Base-by-base conservation (phyloP, 2,113 vertebrate species). In the Orientallactaga bullata region DNA sequence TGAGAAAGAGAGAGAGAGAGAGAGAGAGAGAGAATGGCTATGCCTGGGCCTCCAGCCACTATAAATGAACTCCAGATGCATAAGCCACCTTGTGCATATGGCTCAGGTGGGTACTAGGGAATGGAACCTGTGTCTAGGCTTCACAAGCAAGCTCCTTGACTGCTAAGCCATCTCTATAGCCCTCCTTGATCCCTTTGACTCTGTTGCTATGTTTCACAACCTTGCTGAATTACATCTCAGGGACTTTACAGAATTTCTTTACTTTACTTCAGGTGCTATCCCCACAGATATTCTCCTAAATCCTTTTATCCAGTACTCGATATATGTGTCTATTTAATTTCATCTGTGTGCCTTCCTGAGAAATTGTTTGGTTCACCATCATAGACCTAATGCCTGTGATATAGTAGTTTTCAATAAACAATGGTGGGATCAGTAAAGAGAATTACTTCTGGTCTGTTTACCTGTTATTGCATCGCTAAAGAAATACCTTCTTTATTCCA, bases 361-460 rank as follows among this genome's bases (percentile, higher is more conserved):
- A 88, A 39, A 5, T 35, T 66, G 13, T 79, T 76, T 61, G 2
- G 15, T 83, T 83, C 32, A 60, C 30, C 30, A 42, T 5, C 63
- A 7, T 35, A 32, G 4, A 23, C 35, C 3, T n/a, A 68, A 69
- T 32, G 4, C 26, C 20, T 32, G 21, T 71, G 69, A 51, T 55
- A 1, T 42, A 74, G 66, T 55, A 42, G n/a, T 23, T 51, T 63
- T 37, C 39, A 30, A 39, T 73, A 85, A 37, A 51, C 80, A 51
- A 42, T 55, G 58, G 71, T 58, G 68, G 23, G 60, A n/a, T 65
- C 2, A 1, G 30, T 85, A 92, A 71, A 24, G 6, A 63, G 15
- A 42, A 66, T 88, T 92, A 42, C 74, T 69, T 95, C 65, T 72
- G 39, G 21, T 20, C 73, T 84, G 28, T n/a, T 76, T 80, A 32